Conservation (phyloP, 2,113 vertebrate species). For the Prolemur simus region DNA sequence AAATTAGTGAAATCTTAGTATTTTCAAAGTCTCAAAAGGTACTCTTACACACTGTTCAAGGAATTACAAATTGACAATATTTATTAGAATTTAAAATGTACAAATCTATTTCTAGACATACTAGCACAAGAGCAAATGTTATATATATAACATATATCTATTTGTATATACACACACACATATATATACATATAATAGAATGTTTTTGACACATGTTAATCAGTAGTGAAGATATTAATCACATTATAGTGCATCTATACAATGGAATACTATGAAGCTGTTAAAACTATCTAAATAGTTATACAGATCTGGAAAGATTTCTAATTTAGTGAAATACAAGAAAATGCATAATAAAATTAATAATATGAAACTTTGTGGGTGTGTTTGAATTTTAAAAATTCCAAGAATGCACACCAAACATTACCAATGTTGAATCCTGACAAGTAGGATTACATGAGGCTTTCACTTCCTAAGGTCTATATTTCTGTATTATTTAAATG, state of each 20-base stretch:
- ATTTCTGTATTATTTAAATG: not conserved
- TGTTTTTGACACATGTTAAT: not conserved
- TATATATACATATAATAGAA: not conserved
- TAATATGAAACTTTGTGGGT: not conserved
- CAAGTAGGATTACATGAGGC: not conserved
- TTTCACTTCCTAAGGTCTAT: not conserved
- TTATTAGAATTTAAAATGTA: not conserved
- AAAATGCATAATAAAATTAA: not conserved
- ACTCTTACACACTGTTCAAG: not conserved
- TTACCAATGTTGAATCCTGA: not conserved
- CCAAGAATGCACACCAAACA: not conserved
- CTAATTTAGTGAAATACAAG: not conserved
- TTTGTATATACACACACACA: not conserved
- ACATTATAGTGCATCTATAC: not conserved
- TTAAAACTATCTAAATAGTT: not conserved
- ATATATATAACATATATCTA: not conserved
- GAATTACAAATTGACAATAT: not conserved
- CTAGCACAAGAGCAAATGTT: not conserved
- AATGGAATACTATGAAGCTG: not conserved
- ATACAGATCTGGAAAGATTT: not conserved
- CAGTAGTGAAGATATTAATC: not conserved
- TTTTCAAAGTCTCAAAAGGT: not conserved
- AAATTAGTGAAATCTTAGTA: not conserved
- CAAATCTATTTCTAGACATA: not conserved
- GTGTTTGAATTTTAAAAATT: not conserved